Percentiles rank a stretch among this genome's conserved stretches.
Evolutionary conservation across 2,888 invertebrate species (phyloP).

Genomic region (Parelbella ahira): DNA sequence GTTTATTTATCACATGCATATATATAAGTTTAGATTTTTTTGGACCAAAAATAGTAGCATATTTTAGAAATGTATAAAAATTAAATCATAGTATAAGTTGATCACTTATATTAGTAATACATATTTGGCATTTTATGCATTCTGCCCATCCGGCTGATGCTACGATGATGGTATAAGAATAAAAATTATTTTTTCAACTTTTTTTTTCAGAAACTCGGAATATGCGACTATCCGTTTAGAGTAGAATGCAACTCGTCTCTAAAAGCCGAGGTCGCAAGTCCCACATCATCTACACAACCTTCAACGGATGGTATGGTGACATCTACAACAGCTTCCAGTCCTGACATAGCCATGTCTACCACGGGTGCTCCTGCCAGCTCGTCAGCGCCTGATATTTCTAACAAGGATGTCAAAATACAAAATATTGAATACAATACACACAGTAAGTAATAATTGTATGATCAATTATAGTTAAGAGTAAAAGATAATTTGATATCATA

Average conservation of each 20-base stretch:
- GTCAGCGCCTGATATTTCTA: constrained; percentile 19
- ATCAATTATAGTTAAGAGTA: too few relatives aligned
- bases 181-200: too few relatives aligned
- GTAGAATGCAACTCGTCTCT: constrained; percentile 73
- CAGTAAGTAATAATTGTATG: constrained; percentile 40
- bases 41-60: too few relatives aligned
- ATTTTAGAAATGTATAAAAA: too few relatives aligned
- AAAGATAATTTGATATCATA: too few relatives aligned
- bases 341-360: constrained; percentile 3
- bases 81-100: too few relatives aligned
- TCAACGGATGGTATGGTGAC: constrained; percentile 2
- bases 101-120: too few relatives aligned
- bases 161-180: too few relatives aligned
- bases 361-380: constrained; percentile 18
- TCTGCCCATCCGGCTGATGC: too few relatives aligned
- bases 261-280: constrained; percentile 5
- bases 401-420: constrained; percentile 36
- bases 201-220: constrained; percentile 76
- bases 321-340: constrained; percentile 15
- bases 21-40: too few relatives aligned
- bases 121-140: too few relatives aligned
- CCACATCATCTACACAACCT: constrained; percentile 8
- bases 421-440: constrained; percentile 48
- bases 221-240: constrained; percentile 82
- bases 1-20: too few relatives aligned